A percentile compares a stretch with the other conserved stretches of the same genome.
phyloP scores from a whole-genome alignment of 2,797 vertebrate species.

The Etheostoma nigrum region DNA sequence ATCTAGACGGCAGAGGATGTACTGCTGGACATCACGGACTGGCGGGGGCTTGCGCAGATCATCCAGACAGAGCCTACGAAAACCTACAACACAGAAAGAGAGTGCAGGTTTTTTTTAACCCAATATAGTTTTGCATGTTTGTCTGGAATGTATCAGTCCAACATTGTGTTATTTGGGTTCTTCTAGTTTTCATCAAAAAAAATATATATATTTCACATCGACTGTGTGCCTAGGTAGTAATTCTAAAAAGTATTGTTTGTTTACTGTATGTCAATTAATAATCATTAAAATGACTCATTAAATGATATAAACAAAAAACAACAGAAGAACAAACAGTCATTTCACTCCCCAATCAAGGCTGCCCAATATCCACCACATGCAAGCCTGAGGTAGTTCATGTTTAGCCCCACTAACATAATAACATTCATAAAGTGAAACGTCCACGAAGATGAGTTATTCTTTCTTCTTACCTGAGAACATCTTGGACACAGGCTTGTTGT shows the following conservation, averaged over 20 bases:
- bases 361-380: neutral
- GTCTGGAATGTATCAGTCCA: neutral
- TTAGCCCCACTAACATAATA: neutral
- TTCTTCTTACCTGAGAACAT: constrained; percentile 85
- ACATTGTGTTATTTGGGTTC: neutral
- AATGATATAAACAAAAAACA: neutral
- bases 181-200: neutral
- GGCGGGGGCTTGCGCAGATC: constrained; percentile 85
- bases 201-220: neutral
- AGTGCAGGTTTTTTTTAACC: neutral
- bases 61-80: constrained; percentile 85
- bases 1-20: constrained; percentile 88
- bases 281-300: no score
- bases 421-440: neutral
- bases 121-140: neutral
- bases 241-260: neutral
- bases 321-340: neutral
- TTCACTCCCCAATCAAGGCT: neutral
- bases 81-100: constrained; percentile 73
- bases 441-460: neutral
- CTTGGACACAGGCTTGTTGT: constrained; percentile 84
- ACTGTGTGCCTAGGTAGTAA: neutral
- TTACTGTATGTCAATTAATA: neutral
- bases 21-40: constrained; percentile 87
- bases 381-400: neutral